Evolutionary conservation across 2,888 invertebrate genomes (phyloP).

Genomic region (Odontocolon sp.): DNA sequence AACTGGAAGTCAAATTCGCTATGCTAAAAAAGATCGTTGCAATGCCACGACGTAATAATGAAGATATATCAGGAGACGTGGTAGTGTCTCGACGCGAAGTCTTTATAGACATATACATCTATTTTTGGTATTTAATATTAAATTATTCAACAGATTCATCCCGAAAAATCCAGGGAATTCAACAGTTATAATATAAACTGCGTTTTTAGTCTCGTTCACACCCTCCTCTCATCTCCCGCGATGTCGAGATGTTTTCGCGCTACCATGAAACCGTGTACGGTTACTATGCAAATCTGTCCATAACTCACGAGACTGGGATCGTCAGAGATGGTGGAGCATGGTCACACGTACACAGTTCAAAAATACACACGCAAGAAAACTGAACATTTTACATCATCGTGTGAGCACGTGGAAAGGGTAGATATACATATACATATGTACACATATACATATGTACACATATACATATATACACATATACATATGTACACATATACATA

Average conservation of each 20-base stretch:
- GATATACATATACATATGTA: too few species aligned
- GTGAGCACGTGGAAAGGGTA: constrained; percentile 3
- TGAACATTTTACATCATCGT: constrained; percentile 44
- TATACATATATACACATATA: too few species aligned
- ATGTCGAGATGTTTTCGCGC: constrained; percentile 9
- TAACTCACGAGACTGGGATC: constrained; percentile 52
- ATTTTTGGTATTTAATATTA: too few species aligned
- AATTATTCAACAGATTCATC: too few species aligned
- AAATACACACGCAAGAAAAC: background rate
- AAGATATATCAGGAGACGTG: too few species aligned
- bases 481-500: too few species aligned
- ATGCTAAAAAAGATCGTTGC: too few species aligned
- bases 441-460: too few species aligned
- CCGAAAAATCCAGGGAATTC: background rate
- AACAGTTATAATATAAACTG: background rate
- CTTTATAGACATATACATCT: too few species aligned
- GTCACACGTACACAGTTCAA: background rate
- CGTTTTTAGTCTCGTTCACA: background rate
- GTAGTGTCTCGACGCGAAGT: too few species aligned
- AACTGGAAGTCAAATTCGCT: too few species aligned
- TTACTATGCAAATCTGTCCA: constrained; percentile 76
- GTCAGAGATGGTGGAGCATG: constrained; percentile 20
- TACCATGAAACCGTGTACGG: constrained; percentile 61
- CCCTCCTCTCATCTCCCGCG: constrained; percentile 7
- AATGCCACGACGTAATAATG: too few species aligned